Conservation (phyloP, 2,888 invertebrate species). For the Anodontia alba region DNA sequence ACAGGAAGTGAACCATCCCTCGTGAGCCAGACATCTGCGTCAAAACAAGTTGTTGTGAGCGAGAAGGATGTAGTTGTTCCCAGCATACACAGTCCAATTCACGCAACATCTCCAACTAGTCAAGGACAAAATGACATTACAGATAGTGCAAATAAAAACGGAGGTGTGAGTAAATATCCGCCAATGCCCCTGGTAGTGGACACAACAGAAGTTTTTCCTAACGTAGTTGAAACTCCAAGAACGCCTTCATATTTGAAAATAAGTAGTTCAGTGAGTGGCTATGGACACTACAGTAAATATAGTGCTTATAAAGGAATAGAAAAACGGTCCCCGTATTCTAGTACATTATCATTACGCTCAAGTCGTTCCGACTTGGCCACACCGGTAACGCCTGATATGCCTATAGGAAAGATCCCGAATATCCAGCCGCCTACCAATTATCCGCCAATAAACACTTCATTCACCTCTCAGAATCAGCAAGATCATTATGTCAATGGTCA, state of each 20-base stretch:
- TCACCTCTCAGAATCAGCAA: neutral
- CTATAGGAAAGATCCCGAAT: conserved; percentile 64
- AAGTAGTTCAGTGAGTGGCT: conserved; percentile 82
- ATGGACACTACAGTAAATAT: conserved; percentile 79
- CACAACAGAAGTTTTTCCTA: conserved; percentile 65
- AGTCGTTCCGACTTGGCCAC: conserved; percentile 62
- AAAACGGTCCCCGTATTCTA: conserved; percentile 77
- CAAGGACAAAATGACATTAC: conserved; percentile 28
- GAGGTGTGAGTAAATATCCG: conserved; percentile 36
- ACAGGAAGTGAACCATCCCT: conserved; percentile 79
- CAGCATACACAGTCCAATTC: conserved; percentile 13
- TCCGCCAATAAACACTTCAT: conserved; percentile 47
- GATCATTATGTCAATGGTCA: conserved; percentile 12
- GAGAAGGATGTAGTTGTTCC: conserved; percentile 43
- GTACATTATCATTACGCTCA: conserved; percentile 74
- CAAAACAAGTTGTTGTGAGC: conserved; percentile 54
- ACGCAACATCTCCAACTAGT: conserved; percentile 17
- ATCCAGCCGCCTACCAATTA: conserved; percentile 58
- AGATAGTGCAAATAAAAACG: conserved; percentile 9
- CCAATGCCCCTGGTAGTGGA: conserved; percentile 65
- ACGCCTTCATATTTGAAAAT: conserved; percentile 81
- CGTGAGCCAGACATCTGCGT: conserved; percentile 60
- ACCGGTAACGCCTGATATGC: conserved; percentile 71
- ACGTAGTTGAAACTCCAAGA: conserved; percentile 60
- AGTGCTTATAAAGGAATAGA: conserved; percentile 76